Evolutionary conservation across 2,113 vertebrate genomes (phyloP).

Genomic region (Aythya baeri): DNA sequence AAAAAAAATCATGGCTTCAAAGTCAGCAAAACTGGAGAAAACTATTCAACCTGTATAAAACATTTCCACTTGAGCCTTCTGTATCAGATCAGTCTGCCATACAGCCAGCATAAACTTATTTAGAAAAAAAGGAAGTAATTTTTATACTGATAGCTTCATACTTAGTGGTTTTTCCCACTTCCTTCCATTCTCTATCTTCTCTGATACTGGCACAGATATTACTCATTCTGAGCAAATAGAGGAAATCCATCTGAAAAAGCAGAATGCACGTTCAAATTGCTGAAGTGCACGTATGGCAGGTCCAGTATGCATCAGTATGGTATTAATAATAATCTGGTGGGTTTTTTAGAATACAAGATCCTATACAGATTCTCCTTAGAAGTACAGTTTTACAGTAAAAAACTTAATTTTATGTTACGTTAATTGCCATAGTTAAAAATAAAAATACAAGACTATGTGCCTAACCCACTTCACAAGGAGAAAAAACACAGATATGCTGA

Average conservation of each 20-base stretch:
- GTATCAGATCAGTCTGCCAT: too few relatives aligned
- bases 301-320: background rate
- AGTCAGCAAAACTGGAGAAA: background rate
- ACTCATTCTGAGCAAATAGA: background rate
- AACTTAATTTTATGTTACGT: background rate
- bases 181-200: background rate
- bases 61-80: background rate
- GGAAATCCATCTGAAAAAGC: background rate
- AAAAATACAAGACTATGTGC: background rate
- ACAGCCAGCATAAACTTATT: too few relatives aligned
- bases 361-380: background rate
- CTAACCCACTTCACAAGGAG: background rate
- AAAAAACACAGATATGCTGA: background rate
- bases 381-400: background rate
- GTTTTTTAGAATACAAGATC: background rate
- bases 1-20: background rate
- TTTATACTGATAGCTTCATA: background rate
- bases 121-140: background rate
- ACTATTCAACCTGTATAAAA: fast-evolving
- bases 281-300: fast-evolving
- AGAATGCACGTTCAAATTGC: fast-evolving
- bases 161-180: background rate
- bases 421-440: background rate
- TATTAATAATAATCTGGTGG: too few relatives aligned
- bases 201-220: background rate